These are phyloP conservation scores for Caenorhabditis drosophilae DNA, from an alignment of 2,888 invertebrate species.

Conservation along the genomic window DNA sequence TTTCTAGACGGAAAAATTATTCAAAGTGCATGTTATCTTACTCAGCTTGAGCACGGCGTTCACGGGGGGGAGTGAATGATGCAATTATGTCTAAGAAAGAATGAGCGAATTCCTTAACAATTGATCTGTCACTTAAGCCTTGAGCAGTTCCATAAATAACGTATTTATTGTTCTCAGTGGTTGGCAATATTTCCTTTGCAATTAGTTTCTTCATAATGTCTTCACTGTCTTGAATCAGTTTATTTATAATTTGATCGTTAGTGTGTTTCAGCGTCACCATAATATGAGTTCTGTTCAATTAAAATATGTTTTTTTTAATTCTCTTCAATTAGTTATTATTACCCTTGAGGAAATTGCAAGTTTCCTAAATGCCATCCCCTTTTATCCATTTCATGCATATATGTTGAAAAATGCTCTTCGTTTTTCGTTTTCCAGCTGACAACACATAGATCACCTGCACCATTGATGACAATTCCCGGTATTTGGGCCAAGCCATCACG, in stretches of 20 bases:
- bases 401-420: constrained; percentile 83
- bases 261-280: constrained; percentile 91
- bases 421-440: constrained; percentile 84
- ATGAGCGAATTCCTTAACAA: constrained; percentile 87
- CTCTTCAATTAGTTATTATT: constrained; percentile 1
- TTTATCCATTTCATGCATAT: constrained; percentile 80
- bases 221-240: constrained; percentile 80
- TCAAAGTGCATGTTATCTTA: no score
- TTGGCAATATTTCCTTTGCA: constrained; percentile 22
- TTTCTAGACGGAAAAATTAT: no score
- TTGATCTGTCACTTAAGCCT: constrained; percentile 84
- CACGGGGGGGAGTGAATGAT: no score
- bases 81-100: constrained; percentile 85
- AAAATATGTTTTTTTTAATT: no score
- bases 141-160: constrained; percentile 91
- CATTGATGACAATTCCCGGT: constrained; percentile 82
- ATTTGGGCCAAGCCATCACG: constrained; percentile 76
- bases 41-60: no score
- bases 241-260: constrained; percentile 80
- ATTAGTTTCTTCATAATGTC: constrained; percentile 73
- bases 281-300: constrained; percentile 80
- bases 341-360: constrained; percentile 91
- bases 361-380: constrained; percentile 90
- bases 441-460: constrained; percentile 88
- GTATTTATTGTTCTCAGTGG: constrained; percentile 71